Conservation (phyloP, 2,888 invertebrate species). For the Altica lythri region DNA sequence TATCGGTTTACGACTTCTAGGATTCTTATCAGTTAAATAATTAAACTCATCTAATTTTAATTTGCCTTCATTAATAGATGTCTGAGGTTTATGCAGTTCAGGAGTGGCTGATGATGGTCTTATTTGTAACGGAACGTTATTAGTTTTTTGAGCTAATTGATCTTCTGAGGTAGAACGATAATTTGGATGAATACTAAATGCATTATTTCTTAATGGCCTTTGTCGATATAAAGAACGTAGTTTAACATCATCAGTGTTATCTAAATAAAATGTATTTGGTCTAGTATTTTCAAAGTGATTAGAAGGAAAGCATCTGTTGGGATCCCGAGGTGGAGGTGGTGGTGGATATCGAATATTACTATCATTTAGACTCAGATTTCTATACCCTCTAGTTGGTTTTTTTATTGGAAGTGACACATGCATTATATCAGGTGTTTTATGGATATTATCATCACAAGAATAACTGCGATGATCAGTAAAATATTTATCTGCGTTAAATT, state of each 20-base stretch:
- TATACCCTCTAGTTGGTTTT: conserved; percentile 44
- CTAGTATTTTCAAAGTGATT: conserved; percentile 53
- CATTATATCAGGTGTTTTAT: conserved; percentile 47
- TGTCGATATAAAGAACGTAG: too few species aligned
- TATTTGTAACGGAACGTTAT: conserved; percentile 43
- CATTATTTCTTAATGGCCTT: too few species aligned
- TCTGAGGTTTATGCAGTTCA: conserved; percentile 45
- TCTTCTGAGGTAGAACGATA: conserved; percentile 55
- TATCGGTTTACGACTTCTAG: conserved; percentile 74
- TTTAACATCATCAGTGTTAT: conserved; percentile 45
- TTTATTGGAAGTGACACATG: conserved; percentile 51
- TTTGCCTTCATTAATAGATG: conserved; percentile 29
- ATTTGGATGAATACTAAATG: conserved; percentile 47
- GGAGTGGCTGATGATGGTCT: conserved; percentile 56
- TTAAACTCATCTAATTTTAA: conserved; percentile 57
- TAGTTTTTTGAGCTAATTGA: conserved; percentile 47
- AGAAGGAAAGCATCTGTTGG: conserved; percentile 64
- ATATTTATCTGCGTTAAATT: conserved; percentile 24
- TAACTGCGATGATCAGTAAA: conserved; percentile 49
- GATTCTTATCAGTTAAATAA: conserved; percentile 74
- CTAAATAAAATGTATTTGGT: conserved; percentile 62
- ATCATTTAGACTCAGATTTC: conserved; percentile 50
- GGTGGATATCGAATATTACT: conserved; percentile 58
- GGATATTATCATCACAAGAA: conserved; percentile 54
- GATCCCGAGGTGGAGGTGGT: conserved; percentile 81